A percentile compares a stretch with the other conserved stretches of the same genome.
Evolutionary conservation across 2,888 invertebrate species (phyloP).

Genomic region (Drosophila affinis): DNA sequence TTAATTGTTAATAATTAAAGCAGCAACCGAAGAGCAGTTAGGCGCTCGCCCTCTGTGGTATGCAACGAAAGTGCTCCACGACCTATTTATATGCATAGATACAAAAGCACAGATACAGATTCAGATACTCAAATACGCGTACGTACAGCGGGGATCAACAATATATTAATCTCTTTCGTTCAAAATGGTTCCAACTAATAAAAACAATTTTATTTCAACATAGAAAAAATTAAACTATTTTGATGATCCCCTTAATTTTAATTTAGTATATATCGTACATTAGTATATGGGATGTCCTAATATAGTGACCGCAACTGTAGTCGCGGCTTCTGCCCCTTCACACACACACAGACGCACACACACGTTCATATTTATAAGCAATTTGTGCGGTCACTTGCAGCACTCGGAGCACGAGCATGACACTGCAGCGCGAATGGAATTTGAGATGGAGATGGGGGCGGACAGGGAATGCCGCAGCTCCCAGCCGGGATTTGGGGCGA

Average conservation of each 20-base stretch:
- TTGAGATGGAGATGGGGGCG: constrained; percentile 10
- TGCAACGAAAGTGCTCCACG: constrained; percentile 45
- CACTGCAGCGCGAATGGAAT: constrained; percentile 31
- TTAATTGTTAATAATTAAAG: constrained; percentile 4
- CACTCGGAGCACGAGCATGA: constrained; percentile 45
- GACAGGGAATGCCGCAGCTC: constrained; percentile 66
- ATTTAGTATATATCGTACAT: background rate
- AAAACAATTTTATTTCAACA: no score
- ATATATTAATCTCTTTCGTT: background rate
- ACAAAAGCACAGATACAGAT: background rate
- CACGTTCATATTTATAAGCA: constrained; percentile 59
- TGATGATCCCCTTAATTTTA: no score
- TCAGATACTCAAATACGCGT: background rate
- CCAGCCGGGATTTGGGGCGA: constrained; percentile 79
- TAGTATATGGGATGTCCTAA: background rate
- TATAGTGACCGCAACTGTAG: background rate
- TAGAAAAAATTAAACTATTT: no score
- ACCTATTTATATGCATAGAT: constrained; percentile 52
- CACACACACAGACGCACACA: constrained; percentile 19
- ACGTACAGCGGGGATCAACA: background rate
- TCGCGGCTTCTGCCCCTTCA: background rate
- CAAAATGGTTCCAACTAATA: no score
- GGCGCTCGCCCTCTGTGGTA: constrained; percentile 24
- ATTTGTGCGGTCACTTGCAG: constrained; percentile 54
- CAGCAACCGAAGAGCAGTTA: constrained; percentile 3